Evolutionary conservation across 2,113 vertebrate genomes (phyloP).

Genomic region (Varanus komodoensis): DNA sequence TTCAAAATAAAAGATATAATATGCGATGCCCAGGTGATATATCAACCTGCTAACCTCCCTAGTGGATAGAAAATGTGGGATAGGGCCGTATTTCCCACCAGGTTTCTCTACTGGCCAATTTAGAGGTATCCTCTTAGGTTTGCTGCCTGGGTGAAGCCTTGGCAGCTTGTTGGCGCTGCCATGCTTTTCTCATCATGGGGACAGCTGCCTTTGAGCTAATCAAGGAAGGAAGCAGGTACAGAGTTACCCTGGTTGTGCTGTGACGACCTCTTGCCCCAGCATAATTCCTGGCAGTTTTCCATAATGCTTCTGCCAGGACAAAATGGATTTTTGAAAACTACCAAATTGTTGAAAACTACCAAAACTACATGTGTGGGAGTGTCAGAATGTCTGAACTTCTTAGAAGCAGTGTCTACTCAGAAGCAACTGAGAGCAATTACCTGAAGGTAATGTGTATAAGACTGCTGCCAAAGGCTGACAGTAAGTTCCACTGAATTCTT

Average conservation of each 20-base stretch:
- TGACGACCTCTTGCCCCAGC: background rate
- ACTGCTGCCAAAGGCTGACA: too few relatives aligned
- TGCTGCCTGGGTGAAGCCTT: background rate
- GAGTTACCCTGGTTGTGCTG: background rate
- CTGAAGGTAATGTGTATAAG: too few relatives aligned
- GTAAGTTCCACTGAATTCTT: too few relatives aligned
- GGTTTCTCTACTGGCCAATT: background rate
- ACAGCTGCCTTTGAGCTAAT: background rate
- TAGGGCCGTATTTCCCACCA: background rate
- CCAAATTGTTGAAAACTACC: too few relatives aligned
- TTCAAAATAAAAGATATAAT: background rate
- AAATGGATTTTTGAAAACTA: too few relatives aligned
- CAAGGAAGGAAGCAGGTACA: background rate
- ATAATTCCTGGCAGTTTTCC: background rate
- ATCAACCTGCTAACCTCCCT: too few relatives aligned
- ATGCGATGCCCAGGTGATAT: background rate
- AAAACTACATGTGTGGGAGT: too few relatives aligned
- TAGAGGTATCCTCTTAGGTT: background rate
- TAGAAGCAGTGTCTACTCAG: too few relatives aligned
- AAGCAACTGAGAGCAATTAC: too few relatives aligned
- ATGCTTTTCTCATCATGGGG: background rate
- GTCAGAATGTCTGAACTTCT: too few relatives aligned
- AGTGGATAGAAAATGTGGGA: background rate
- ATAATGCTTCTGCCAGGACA: background rate
- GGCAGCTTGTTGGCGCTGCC: background rate